phyloP scores from a whole-genome alignment of 1,140 invertebrate species.

The Drosophila paulistorum region DNA sequence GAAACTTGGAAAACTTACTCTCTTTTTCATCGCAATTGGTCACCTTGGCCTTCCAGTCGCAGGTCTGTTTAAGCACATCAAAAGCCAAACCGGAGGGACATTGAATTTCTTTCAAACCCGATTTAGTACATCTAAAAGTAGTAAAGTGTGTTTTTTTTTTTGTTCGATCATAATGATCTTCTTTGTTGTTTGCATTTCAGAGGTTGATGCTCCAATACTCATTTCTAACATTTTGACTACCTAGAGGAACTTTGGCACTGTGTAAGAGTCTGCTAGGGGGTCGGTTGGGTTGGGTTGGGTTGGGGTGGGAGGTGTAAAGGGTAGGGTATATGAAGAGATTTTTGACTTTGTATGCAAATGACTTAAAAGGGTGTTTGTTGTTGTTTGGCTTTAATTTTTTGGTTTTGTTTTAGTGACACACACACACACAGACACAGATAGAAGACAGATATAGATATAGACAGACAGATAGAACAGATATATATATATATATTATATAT shows the following conservation, averaged over 20 bases:
- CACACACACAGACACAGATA: constrained; percentile 38
- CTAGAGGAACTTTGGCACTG: constrained; percentile 71
- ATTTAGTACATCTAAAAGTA: constrained; percentile 92
- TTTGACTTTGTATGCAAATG: constrained; percentile 56
- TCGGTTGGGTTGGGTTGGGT: constrained; percentile 4
- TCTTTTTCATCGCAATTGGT: constrained; percentile 97
- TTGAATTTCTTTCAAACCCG: constrained; percentile 96
- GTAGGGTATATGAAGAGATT: constrained; percentile 24
- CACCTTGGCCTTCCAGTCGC: constrained; percentile 98
- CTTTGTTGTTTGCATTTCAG: not conserved
- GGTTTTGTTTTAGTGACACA: constrained; percentile 52
- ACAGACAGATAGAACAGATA: constrained; percentile 33
- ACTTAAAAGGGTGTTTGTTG: constrained; percentile 29
- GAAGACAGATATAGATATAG: constrained; percentile 47
- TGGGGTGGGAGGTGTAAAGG: constrained; percentile 6
- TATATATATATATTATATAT: not conserved
- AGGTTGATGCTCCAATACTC: constrained; percentile 9
- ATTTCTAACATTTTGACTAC: constrained; percentile 44
- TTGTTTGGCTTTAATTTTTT: constrained; percentile 14
- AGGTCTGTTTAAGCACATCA: constrained; percentile 98
- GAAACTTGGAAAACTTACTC: constrained; percentile 90
- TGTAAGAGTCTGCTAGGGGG: not conserved
- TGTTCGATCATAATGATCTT: constrained; percentile 11
- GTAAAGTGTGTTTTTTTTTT: constrained; percentile 60
- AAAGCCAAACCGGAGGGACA: constrained; percentile 97